Evolutionary conservation across 2,888 invertebrate genomes (phyloP), one percentile per base, ranked within the genome.

Genomic region (Drosophila aldrichi): DNA sequence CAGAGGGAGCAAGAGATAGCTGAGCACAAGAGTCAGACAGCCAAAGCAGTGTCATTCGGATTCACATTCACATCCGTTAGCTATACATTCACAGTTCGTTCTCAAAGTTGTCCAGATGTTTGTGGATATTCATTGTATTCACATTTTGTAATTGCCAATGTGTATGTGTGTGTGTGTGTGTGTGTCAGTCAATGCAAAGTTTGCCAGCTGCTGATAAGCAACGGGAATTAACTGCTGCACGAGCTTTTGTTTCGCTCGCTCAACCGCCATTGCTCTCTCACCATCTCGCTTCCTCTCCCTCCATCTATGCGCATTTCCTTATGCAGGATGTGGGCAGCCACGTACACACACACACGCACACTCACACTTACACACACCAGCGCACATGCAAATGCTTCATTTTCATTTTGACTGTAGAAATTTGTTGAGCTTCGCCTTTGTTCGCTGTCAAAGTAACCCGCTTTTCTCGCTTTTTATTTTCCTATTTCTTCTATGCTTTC

Each of bases 161-260:
- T 32, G 32, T 32, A 7, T 25, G 25, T 25, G 25, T 29, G 29
- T 8, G 29, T 66, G 18, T n/a, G 29, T 48, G 44, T 62, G 58
- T 64, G 58, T 60, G 62, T 67, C 74, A 77, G 84, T 83, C 83
- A 82, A 84, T 82, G 76, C 81, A 84, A 82, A 82, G 82, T 84
- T 84, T 76, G 76, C 77, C 66, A 74, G 64, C 79, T 74, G 85
- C 82, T 88, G 84, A 84, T 84, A 84, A 88, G 84, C 82, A 88
- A 77, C 63, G 79, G 69, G 77, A 84, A 84, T 87, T 84, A 82
- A 83, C 86, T 79, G 63, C 59, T 64, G 64, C 55, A 49, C 48
- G 41, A 44, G 60, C 65, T 66, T 52, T 73, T 61, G 49, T 57
- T 65, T 49, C 48, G 16, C 34, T 52, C 22, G 10, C 43, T 40